phyloP scores from a whole-genome alignment of 2,888 invertebrate species.

The Zhengitettix transpicula region DNA sequence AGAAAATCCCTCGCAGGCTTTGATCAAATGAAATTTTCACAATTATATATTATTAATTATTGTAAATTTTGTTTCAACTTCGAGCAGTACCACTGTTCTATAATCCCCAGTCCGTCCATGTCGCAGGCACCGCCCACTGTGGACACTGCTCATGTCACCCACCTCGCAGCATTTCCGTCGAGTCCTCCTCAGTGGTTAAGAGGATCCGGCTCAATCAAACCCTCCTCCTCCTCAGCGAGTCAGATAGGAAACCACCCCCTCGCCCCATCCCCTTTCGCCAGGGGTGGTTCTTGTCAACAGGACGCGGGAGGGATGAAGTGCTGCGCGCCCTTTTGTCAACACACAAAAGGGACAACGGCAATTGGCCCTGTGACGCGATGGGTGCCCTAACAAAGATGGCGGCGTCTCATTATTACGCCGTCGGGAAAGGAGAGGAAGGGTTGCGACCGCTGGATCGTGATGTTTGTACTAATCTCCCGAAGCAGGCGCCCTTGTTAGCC shows the following conservation, averaged over 20 bases:
- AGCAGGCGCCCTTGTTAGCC: too few relatives aligned
- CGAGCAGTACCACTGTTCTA: too few relatives aligned
- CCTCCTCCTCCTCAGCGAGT: not conserved
- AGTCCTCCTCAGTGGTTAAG: not conserved
- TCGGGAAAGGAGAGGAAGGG: too few relatives aligned
- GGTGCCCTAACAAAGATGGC: not conserved
- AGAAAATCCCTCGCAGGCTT: too few relatives aligned
- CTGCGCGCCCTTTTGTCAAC: not conserved
- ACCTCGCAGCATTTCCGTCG: not conserved
- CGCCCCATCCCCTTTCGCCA: too few relatives aligned
- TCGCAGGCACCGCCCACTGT: not conserved
- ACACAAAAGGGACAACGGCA: not conserved
- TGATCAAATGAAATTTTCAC: too few relatives aligned
- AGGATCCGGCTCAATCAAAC: not conserved
- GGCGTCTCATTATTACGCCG: not conserved
- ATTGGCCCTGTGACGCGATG: not conserved
- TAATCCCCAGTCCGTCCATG: not conserved
- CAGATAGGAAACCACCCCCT: not conserved
- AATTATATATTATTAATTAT: too few relatives aligned
- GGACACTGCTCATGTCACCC: not conserved
- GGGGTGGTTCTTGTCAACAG: not conserved
- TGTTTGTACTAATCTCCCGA: too few relatives aligned
- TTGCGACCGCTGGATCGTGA: too few relatives aligned
- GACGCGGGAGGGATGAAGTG: not conserved
- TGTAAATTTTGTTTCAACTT: too few relatives aligned